A percentile compares a stretch with the other conserved stretches of the same genome.
Evolutionary conservation across 2,888 invertebrate species (phyloP).

Genomic region (Scaptomyza polygonia): DNA sequence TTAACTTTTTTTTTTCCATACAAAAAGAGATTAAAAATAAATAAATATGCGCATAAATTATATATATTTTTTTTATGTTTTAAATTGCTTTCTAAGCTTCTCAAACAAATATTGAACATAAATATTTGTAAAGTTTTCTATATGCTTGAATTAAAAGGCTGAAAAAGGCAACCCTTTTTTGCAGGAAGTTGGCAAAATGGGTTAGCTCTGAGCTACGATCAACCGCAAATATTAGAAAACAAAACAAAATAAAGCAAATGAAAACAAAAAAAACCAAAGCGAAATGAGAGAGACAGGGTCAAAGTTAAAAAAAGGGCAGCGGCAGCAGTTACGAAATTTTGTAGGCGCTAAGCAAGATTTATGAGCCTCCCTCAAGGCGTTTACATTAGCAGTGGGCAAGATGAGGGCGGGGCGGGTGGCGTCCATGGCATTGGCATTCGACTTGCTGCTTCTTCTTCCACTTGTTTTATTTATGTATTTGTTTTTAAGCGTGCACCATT

Average conservation of each 20-base stretch:
- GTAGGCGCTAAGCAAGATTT: slow-evolving; percentile 71
- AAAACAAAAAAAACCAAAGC: slow-evolving; percentile 8
- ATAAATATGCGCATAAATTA: slow-evolving; percentile 51
- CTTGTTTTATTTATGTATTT: slow-evolving; percentile 50
- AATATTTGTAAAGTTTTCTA: slow-evolving; percentile 39
- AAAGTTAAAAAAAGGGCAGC: slow-evolving; percentile 36
- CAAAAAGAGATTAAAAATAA: slow-evolving; percentile 9
- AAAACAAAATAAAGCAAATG: slow-evolving; percentile 24
- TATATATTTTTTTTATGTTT: slow-evolving; percentile 10
- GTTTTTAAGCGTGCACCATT: slow-evolving; percentile 56
- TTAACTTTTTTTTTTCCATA: slow-evolving; percentile 15
- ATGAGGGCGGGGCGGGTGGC: too few relatives aligned
- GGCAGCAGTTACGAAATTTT: slow-evolving; percentile 20
- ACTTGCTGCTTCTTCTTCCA: neutral
- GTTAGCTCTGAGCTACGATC: slow-evolving; percentile 27
- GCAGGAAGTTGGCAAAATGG: too few relatives aligned
- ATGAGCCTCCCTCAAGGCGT: slow-evolving; percentile 64
- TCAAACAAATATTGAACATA: slow-evolving; percentile 6
- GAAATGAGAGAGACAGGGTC: neutral
- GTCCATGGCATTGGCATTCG: slow-evolving; percentile 60
- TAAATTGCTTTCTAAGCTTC: neutral
- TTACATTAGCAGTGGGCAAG: neutral
- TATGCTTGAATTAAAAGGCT: slow-evolving; percentile 51
- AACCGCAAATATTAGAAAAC: slow-evolving; percentile 43
- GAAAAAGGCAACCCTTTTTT: slow-evolving; percentile 25